phyloP scores from a whole-genome alignment of 2,888 invertebrate genomes.

The Lissocephala sabroskyi region DNA sequence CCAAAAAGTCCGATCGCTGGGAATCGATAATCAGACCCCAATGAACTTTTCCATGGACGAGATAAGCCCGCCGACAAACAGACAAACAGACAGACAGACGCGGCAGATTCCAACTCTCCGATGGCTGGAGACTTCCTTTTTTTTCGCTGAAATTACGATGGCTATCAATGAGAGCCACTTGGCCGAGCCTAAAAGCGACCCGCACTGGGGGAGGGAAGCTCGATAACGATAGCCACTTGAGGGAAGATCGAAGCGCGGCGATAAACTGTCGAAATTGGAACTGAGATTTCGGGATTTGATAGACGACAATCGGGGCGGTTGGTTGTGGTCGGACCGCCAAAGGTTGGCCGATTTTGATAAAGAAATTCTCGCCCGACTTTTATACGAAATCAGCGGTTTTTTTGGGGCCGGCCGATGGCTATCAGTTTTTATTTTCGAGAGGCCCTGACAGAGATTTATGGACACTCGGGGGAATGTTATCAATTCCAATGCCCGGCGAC shows the following conservation, averaged over 20 bases:
- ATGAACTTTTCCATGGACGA: slow-evolving; percentile 66
- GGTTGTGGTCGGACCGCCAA: too few relatives aligned
- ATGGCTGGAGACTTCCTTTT: too few relatives aligned
- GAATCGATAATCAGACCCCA: slow-evolving; percentile 68
- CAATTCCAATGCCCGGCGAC: slow-evolving; percentile 15
- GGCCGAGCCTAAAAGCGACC: too few relatives aligned
- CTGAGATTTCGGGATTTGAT: slow-evolving; percentile 41
- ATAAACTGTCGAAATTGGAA: slow-evolving; percentile 38
- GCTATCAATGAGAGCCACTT: slow-evolving; percentile 36
- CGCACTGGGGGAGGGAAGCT: neutral
- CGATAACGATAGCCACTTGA: slow-evolving; percentile 26
- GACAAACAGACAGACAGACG: slow-evolving; percentile 47
- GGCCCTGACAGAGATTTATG: slow-evolving; percentile 53
- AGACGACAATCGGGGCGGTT: slow-evolving; percentile 2
- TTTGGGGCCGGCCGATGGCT: slow-evolving; percentile 10
- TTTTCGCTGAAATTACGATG: too few relatives aligned
- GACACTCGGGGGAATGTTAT: slow-evolving; percentile 31
- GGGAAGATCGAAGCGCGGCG: slow-evolving; percentile 35
- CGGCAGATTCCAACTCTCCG: too few relatives aligned
- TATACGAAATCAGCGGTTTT: neutral
- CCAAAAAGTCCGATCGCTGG: slow-evolving; percentile 68
- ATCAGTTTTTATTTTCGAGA: slow-evolving; percentile 14
- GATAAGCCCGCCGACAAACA: slow-evolving; percentile 62
- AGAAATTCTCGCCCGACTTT: too few relatives aligned
- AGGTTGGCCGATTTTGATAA: slow-evolving; percentile 6